phyloP scores from a whole-genome alignment of 2,113 vertebrate species.

The Nannospalax galili region DNA sequence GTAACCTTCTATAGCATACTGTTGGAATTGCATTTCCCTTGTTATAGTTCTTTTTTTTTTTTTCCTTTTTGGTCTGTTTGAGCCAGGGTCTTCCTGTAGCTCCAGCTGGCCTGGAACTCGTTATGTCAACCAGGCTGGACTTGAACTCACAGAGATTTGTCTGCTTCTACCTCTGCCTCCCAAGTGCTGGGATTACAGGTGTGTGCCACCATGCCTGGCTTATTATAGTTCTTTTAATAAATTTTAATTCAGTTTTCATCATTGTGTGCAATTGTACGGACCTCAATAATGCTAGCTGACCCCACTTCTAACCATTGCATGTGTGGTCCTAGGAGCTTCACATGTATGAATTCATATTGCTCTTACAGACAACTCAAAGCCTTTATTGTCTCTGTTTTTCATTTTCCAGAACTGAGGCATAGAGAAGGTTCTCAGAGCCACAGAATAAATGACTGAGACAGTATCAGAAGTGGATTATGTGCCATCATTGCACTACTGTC shows the following conservation, averaged over 20 bases:
- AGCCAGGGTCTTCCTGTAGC: too few species aligned
- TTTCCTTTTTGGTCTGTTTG: too few species aligned
- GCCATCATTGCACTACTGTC: neutral
- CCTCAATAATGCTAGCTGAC: neutral
- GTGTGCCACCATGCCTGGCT: too few species aligned
- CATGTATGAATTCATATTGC: conserved; percentile 11
- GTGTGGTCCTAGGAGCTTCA: neutral
- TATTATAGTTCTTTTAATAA: conserved; percentile 18
- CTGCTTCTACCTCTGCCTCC: too few species aligned
- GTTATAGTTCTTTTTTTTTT: neutral
- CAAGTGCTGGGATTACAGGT: too few species aligned
- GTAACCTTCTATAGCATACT: neutral
- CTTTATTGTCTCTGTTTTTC: neutral
- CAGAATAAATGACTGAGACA: neutral
- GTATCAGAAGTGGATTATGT: neutral
- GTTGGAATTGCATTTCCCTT: neutral
- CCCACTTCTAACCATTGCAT: neutral
- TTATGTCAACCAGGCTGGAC: too few species aligned
- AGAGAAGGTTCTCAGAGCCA: neutral
- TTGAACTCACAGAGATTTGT: too few species aligned
- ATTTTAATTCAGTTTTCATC: conserved; percentile 19
- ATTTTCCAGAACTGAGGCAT: neutral
- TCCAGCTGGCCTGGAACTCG: too few species aligned
- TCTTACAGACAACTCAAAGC: neutral
- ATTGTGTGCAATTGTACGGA: neutral